Evolutionary conservation across 2,113 vertebrate genomes (phyloP).

Genomic region (Tricholaema leucomelas): DNA sequence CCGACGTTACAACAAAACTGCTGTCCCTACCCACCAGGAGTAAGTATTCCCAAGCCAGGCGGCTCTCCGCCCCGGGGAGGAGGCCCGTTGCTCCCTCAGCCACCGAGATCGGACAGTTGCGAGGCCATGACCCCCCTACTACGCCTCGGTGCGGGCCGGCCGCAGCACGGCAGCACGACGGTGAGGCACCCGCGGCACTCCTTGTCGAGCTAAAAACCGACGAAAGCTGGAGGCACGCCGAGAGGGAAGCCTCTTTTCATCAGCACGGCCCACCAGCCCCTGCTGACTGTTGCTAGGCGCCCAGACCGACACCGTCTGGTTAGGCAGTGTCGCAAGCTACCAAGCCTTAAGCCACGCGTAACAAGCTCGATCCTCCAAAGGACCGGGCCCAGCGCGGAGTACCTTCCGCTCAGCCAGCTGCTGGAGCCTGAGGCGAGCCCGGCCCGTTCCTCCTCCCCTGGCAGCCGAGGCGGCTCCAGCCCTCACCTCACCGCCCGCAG

Average conservation of each 20-base stretch:
- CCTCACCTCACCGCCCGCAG: too few species aligned
- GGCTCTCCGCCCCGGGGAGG: too few species aligned
- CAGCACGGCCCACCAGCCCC: not conserved
- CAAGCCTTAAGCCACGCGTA: not conserved
- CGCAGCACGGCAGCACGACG: not conserved
- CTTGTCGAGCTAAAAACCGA: too few species aligned
- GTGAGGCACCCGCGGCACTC: not conserved
- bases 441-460: not conserved
- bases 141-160: not conserved
- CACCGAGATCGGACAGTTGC: not conserved
- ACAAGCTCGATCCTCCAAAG: too few species aligned
- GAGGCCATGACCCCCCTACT: too few species aligned
- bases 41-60: not conserved
- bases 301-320: not conserved
- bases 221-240: too few species aligned
- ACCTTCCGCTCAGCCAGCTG: not conserved
- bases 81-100: not conserved
- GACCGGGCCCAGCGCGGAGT: not conserved
- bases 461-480: not conserved
- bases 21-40: rapidly evolving
- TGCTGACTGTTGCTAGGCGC: not conserved
- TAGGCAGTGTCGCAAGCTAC: too few species aligned
- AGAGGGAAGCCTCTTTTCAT: not conserved
- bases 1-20: rapidly evolving
- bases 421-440: not conserved